phyloP scores from a whole-genome alignment of 2,113 vertebrate species.

The Pipa parva region DNA sequence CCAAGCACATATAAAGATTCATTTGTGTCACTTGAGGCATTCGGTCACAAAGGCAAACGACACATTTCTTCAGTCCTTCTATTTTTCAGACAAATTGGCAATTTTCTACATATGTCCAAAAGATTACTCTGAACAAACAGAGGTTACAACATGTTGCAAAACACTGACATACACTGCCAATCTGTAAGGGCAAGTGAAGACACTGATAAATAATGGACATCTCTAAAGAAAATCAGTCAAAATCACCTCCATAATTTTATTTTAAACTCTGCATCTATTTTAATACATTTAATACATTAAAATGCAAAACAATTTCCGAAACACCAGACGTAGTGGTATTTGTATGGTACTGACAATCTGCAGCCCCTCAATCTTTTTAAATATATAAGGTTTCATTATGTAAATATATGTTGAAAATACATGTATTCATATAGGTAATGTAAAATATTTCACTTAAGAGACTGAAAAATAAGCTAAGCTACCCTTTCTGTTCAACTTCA shows the following conservation, averaged over 20 bases:
- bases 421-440: too few species aligned
- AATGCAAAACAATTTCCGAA: neutral
- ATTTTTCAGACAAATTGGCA: slow-evolving; percentile 36
- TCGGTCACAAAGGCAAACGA: slow-evolving; percentile 27
- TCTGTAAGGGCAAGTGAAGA: slow-evolving; percentile 8
- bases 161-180: slow-evolving; percentile 37
- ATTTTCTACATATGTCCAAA: slow-evolving; percentile 42
- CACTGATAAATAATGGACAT: slow-evolving; percentile 42
- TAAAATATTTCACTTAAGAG: too few species aligned
- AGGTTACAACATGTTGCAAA: slow-evolving; percentile 33
- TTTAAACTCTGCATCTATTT: neutral
- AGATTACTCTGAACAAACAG: slow-evolving; percentile 38
- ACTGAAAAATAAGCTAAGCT: neutral
- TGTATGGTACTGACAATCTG: neutral
- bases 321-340: neutral
- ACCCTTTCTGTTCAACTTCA: too few species aligned
- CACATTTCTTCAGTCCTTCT: slow-evolving; percentile 32
- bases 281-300: neutral
- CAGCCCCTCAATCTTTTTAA: too few species aligned
- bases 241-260: slow-evolving; percentile 10
- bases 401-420: too few species aligned
- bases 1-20: slow-evolving; percentile 32
- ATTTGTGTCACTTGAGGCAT: slow-evolving; percentile 30
- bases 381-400: too few species aligned
- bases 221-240: slow-evolving; percentile 18